These are phyloP conservation scores for Chrysemys picta DNA, from an alignment of 2,113 vertebrate genomes.

Conservation along the genomic window DNA sequence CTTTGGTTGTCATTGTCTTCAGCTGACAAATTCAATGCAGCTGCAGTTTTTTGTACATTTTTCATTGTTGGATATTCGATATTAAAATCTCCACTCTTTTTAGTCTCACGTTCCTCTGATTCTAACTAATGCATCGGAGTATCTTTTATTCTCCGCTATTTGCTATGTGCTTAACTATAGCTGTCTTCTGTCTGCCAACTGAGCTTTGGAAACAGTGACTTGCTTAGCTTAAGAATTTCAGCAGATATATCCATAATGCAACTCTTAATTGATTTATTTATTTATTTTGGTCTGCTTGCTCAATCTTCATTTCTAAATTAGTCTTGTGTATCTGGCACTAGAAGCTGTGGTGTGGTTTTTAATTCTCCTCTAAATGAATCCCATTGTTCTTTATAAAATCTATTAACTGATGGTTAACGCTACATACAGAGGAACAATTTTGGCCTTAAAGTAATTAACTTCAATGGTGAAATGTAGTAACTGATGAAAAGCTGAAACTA, in stretches of 20 bases:
- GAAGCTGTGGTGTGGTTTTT: constrained; percentile 32
- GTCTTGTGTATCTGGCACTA: constrained; percentile 66
- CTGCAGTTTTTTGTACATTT: neutral
- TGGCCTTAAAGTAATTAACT: constrained; percentile 62
- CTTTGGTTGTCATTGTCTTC: neutral
- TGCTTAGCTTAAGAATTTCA: constrained; percentile 34
- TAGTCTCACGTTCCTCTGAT: neutral
- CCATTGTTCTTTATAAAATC: constrained; percentile 65
- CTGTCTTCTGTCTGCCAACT: neutral
- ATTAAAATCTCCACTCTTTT: neutral
- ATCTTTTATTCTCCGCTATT: neutral
- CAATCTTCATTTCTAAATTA: constrained; percentile 62
- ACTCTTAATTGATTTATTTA: constrained; percentile 27
- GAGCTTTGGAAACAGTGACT: constrained; percentile 9
- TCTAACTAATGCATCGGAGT: neutral
- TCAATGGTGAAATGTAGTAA: constrained; percentile 46
- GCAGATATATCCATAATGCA: constrained; percentile 5
- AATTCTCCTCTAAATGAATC: constrained; percentile 59
- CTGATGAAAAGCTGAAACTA: neutral
- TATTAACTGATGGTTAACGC: constrained; percentile 52
- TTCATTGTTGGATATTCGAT: neutral
- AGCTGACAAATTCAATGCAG: neutral
- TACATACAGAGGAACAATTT: neutral
- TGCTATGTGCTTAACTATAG: neutral
- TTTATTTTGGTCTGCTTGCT: constrained; percentile 52